Evolutionary conservation across 2,888 invertebrate genomes (phyloP), one percentile per base, ranked within the genome.

Genomic region (Agrochola lota): DNA sequence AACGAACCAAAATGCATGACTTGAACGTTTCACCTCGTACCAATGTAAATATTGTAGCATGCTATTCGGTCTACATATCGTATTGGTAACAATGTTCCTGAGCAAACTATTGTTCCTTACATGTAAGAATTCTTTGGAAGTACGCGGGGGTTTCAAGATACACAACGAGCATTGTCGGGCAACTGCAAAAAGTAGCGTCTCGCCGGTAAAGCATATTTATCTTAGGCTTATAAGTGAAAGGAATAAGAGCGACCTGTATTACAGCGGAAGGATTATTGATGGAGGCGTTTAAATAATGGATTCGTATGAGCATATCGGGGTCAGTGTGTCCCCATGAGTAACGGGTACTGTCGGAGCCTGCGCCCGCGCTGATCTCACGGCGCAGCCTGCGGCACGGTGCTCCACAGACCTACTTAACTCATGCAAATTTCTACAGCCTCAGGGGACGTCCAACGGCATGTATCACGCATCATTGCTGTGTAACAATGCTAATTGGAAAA

Each of bases 311-410:
- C 90, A 91, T 92, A 95, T 94, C 94, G 94, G 88, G 95, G 96
- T 95, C 93, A 96, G 94, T 95, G 85, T 95, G 96, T 92, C 91
- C 91, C 86, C 86, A 90, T 92, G 90, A 93, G 89, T 95, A 95
- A 95, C 93, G 92, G 92, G 89, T 86, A 87, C 95, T 95, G 96
- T 94, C 92, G 90, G 91, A 94, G 91, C 84, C 91, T 92, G 94
- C 82, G 92, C 85, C 88, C 82, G 91, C 87, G 87, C 81, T 74
- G 77, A 87, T 85, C 82, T 83, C 74, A 68, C 81, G 60, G 74
- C 79, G 77, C 78, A 79, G 84, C 85, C 84, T 83, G 86, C 84
- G 89, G 88, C 78, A 80, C 77, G 59, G 40, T 80, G 92, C 82
- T 90, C 92, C 85, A 92, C 89, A 93, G 91, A 94, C 95, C 93